phyloP scores from a whole-genome alignment of 2,113 vertebrate genomes.

The Phrynocephalus versicolor region DNA sequence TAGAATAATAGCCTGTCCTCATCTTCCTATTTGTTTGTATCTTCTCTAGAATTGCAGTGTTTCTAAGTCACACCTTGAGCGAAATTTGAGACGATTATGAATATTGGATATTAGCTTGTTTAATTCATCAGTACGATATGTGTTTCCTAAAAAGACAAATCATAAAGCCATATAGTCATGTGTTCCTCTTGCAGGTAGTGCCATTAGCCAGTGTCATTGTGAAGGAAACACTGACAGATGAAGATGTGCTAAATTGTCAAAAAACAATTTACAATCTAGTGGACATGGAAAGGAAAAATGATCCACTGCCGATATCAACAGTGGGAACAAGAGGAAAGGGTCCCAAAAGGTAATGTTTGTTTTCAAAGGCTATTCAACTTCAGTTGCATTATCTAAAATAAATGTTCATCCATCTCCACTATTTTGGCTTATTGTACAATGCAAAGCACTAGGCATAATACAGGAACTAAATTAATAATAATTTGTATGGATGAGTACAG shows the following conservation, averaged over 20 bases:
- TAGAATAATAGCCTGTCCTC: neutral
- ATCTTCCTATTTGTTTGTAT: neutral
- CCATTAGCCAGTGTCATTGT: slow-evolving; percentile 96
- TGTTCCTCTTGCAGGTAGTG: slow-evolving; percentile 83
- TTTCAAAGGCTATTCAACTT: neutral
- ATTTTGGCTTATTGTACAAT: neutral
- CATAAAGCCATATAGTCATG: neutral
- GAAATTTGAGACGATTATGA: neutral
- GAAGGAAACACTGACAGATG: slow-evolving; percentile 92
- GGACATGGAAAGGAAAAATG: slow-evolving; percentile 98
- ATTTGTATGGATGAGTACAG: neutral
- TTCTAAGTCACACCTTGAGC: neutral
- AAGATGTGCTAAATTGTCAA: slow-evolving; percentile 96
- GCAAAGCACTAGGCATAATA: neutral
- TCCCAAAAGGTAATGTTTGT: slow-evolving; percentile 86
- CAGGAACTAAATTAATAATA: neutral
- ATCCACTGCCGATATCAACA: slow-evolving; percentile 97
- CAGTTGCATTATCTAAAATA: neutral
- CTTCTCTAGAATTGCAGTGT: neutral
- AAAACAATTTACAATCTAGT: slow-evolving; percentile 98
- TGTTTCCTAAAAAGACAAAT: neutral
- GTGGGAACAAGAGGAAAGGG: slow-evolving; percentile 98
- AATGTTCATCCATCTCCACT: too few relatives aligned
- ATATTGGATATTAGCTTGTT: neutral
- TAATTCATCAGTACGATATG: neutral